Evolutionary conservation across 2,888 invertebrate genomes (phyloP), one percentile per base, ranked within the genome.

Genomic region (Microdon myrmicae): DNA sequence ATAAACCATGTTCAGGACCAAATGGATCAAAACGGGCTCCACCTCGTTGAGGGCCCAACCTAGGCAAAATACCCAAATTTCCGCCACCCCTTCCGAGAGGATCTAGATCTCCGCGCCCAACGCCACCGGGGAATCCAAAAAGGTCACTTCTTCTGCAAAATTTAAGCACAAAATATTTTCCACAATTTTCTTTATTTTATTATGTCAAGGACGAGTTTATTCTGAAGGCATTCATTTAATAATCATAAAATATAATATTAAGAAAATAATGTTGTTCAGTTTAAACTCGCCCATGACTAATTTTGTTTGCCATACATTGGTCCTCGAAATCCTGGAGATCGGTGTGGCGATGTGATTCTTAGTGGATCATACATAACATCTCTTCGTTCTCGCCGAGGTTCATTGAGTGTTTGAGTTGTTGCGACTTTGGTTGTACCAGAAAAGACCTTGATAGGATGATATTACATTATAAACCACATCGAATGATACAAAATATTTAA

Each of bases 21-120:
- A 92, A 89, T 0, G 93, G 94, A 81, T 94, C 93, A 77, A 91
- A 94, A 48, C 93, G 84, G 2, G 92, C 90, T 8, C 91, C 68
- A 25, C 67, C 67, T 16, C 51, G 44, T 2, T 37, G 68, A 10
- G 51, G 58, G 1, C 51, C 44, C 6, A 31, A 29, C 9, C 71
- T 67, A 13, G 74, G 73, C 29, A 74, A 71, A 1, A 68, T 58
- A 48, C 73, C 75, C 4, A 78, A 61, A 64, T 73, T 78, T 53
- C 76, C 77, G 53, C 71, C 67, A 37, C 77, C 77, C 53, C 85
- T 82, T 28, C 80, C 80, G 8, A 93, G 85, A 0, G 94, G 94
- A 80, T 93, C 87, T 71, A 94, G 79, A 78, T 94, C 94, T 45
- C 87, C 83, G 28, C 87, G 81, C 1, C 94, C 94, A 48, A 91